Percentiles rank a stretch among this genome's conserved stretches.
phyloP scores from a whole-genome alignment of 1,140 invertebrate species.

The Mactra quadrangularis region DNA sequence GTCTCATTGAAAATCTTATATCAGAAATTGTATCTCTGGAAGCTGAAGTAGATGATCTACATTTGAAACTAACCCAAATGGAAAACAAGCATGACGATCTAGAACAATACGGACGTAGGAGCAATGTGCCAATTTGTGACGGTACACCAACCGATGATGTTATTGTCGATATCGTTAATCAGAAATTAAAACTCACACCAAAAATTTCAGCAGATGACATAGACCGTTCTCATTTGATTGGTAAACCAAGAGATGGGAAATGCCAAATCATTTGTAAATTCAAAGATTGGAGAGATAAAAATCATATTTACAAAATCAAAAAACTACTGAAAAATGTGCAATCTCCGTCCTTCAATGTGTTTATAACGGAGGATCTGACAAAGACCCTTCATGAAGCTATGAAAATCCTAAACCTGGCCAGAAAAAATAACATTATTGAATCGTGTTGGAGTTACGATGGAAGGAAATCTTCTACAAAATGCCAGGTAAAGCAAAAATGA shows the following conservation, averaged over 20 bases:
- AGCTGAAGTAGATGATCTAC: no score
- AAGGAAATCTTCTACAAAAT: neutral
- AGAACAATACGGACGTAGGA: neutral
- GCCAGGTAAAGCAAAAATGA: neutral
- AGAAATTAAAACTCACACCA: neutral
- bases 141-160: neutral
- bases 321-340: neutral
- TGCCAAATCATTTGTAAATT: slow-evolving; percentile 13
- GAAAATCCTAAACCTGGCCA: neutral
- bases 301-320: neutral
- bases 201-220: slow-evolving; percentile 13
- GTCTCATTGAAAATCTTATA: no score
- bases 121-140: neutral
- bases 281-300: slow-evolving; percentile 8
- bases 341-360: neutral
- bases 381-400: neutral
- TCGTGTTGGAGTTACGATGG: neutral
- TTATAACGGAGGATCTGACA: slow-evolving; percentile 3
- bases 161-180: neutral
- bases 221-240: neutral
- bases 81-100: slow-evolving; percentile 2
- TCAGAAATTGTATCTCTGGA: no score
- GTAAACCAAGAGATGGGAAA: slow-evolving; percentile 1
- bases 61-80: no score
- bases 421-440: neutral